Evolutionary conservation across 2,797 vertebrate species (phyloP), one percentile per base, ranked within the genome.

Genomic region (Meriones psammophilus): DNA sequence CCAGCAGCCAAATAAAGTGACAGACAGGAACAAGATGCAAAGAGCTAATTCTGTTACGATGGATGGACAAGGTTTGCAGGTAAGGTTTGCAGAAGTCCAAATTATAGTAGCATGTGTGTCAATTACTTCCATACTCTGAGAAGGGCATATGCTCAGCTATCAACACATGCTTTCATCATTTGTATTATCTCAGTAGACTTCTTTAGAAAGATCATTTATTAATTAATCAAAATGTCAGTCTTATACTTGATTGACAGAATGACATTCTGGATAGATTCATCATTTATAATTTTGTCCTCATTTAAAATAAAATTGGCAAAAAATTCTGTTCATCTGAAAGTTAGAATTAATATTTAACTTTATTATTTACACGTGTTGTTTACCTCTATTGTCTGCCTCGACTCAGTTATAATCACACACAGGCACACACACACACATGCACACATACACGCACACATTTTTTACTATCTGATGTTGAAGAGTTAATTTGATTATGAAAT

Each of bases 61-160:
- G 92, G 99, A 99, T 77, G 99, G 99, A 69, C 99, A 99, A 98
- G 99, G 99, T 54, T 99, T 99, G 95, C 99, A 99, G 99, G 99
- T 99, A 97, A n/a, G 14, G 91, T 90, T 91, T 96, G 92, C 91
- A 96, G 56, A 60, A 50, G 73, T 83, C 0, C 2, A 62, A 17
- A 79, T 92, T 60, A 92, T 17, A 58, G n/a, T 73, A 60, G 30
- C 54, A 92, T 92, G 71, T 17, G 22, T 77, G 17, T 76, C 68
- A 92, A 17, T 76, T 86, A 73, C 64, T 80, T 80, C 42, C 64
- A 7, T 54, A 24, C 24, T 89, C 42, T 46, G 83, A 84, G 33
- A 94, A 54, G 18, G 20, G 2, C 71, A 56, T 84, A 39, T 96
- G 81, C 90, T 79, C 88, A 93, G 36, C 39, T 88, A 87, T 87